A percentile compares a stretch with the other conserved stretches of the same genome.
Evolutionary conservation across 1,140 invertebrate genomes (phyloP).

Genomic region (Lordiphosa collinella): DNA sequence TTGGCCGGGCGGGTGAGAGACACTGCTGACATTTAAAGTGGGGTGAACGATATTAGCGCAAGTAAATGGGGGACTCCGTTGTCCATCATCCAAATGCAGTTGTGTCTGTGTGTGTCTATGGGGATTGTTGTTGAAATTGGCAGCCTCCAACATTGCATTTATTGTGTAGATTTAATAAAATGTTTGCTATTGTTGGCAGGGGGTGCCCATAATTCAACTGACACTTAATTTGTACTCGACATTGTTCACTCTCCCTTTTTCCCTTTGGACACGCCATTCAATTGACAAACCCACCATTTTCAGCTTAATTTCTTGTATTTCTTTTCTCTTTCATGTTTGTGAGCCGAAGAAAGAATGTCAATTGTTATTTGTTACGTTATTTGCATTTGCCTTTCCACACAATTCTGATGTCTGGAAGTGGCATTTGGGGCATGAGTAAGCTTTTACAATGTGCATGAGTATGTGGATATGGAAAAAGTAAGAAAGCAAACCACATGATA

Average conservation of each 20-base stretch:
- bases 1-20: conserved; percentile 21
- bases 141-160: conserved; percentile 33
- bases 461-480: conserved; percentile 11
- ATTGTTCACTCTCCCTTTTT: conserved; percentile 19
- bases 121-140: conserved; percentile 32
- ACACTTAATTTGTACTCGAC: conserved; percentile 48
- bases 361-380: conserved; percentile 27
- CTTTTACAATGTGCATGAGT: conserved; percentile 9
- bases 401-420: conserved; percentile 2
- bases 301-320: conserved; percentile 25
- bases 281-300: conserved; percentile 46
- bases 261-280: conserved; percentile 45
- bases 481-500: conserved; percentile 27
- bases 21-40: conserved; percentile 67
- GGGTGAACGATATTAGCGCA: conserved; percentile 76
- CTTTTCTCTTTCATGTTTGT: conserved; percentile 6
- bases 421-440: conserved; percentile 50
- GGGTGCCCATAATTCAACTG: conserved; percentile 39
- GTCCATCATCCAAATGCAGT: not conserved
- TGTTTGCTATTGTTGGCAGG: conserved; percentile 41
- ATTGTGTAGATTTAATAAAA: conserved; percentile 68
- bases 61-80: conserved; percentile 51
- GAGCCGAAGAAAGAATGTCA: conserved; percentile 21
- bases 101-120: conserved; percentile 2
- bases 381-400: conserved; percentile 25